Conservation (phyloP, 1,140 invertebrate species). For the Berghia stephanieae region DNA sequence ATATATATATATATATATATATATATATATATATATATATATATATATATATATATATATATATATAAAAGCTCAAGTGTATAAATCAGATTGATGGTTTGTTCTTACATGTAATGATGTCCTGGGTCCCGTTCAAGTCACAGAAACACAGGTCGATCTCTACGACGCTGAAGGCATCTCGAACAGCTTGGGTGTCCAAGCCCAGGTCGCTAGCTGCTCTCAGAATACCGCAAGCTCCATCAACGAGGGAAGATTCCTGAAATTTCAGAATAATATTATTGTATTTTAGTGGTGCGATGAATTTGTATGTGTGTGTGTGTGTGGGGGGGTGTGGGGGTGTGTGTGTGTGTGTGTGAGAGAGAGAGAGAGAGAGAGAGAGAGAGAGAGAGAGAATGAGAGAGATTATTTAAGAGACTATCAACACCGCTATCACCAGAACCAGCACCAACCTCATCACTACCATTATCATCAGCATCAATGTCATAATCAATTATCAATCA, state of each 20-base stretch:
- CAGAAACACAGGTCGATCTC: slow-evolving; percentile 16
- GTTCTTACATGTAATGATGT: too few relatives aligned
- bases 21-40: too few relatives aligned
- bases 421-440: not conserved
- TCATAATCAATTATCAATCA: not conserved
- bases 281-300: not conserved
- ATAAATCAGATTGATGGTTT: too few relatives aligned
- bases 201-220: slow-evolving; percentile 9
- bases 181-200: not conserved
- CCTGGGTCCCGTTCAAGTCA: not conserved
- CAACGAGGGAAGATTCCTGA: not conserved
- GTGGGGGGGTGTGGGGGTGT: not conserved
- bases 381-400: not conserved
- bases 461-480: not conserved
- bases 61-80: too few relatives aligned
- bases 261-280: not conserved
- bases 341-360: not conserved
- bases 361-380: not conserved
- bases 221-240: slow-evolving; percentile 6
- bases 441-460: not conserved
- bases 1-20: too few relatives aligned
- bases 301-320: not conserved
- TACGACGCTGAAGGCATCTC: not conserved
- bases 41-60: too few relatives aligned
- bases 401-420: not conserved